Evolutionary conservation across 2,797 vertebrate species (phyloP), one percentile per base, ranked within the genome.

Genomic region (Protonibea diacanthus): DNA sequence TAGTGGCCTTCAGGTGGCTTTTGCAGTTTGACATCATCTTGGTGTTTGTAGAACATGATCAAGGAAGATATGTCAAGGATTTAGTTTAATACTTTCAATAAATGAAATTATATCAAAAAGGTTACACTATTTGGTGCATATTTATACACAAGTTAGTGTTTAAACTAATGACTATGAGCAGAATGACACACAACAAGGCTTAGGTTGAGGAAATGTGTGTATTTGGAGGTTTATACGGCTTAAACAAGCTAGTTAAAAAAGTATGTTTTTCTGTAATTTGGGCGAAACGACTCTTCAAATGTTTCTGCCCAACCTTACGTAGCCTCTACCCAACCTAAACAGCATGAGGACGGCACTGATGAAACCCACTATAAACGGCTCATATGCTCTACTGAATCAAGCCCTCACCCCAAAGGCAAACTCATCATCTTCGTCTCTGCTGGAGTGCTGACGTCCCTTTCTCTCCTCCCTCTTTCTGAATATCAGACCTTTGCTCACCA

Each of bases 321-420:
- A 58, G 40, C 71, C 71, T 53, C 47, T 12, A 33, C 78, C 51
- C 59, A 73, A 76, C 74, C 77, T 63, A 73, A 72, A 84, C 74
- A 81, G 83, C 81, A 86, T 52, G 71, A 88, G 84, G 84, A 69
- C 75, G 27, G 58, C 75, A 62, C 84, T 88, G 86, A 87, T 74
- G 86, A 92, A 90, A 89, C 71, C 65, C 81, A 71, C 71, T 80
- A 88, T 90, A 89, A 90, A 87, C 25, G 12, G 69, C 78, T 91
- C 84, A 84, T 83, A 85, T 91, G 91, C 90, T 93, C 91, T 81
- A 64, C 82, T 90, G 88, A 87, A 82, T 88, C 83, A 76, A 84
- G 75, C 65, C 81, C n/a, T 77, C 74, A 17, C 78, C 92, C 90
- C 84, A 81, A 78, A 93, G 93, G 91, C 91, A 92, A 91, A 89